Conservation (phyloP, 2,113 vertebrate species). For the Gallinago jamesoni region DNA sequence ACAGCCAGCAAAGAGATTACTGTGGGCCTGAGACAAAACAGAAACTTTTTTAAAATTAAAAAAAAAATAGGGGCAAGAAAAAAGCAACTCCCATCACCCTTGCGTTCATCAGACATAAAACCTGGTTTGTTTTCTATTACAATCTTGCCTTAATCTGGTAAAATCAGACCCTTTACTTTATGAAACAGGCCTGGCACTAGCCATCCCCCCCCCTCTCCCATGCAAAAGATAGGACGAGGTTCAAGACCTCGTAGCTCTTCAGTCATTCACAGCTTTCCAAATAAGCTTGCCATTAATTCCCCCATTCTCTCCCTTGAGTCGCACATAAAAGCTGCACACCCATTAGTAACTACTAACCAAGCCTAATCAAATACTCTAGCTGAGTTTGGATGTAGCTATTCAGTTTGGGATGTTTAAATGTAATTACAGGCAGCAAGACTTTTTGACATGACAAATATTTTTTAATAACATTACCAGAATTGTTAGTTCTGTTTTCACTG, state of each 20-base stretch:
- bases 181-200: not conserved
- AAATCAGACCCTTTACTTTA: not conserved
- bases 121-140: not conserved
- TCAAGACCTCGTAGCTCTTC: not conserved
- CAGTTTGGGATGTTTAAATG: slow-evolving; percentile 61
- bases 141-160: not conserved
- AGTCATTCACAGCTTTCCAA: slow-evolving; percentile 49
- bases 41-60: not conserved
- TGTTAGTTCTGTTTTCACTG: slow-evolving; percentile 60
- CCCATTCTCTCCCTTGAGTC: slow-evolving; percentile 29
- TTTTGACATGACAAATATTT: slow-evolving; percentile 71
- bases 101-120: not conserved
- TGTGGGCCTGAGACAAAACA: slow-evolving; percentile 19
- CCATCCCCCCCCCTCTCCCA: not conserved
- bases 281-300: slow-evolving; percentile 30
- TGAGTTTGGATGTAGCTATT: slow-evolving; percentile 42
- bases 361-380: slow-evolving; percentile 58
- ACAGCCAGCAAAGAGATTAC: not conserved
- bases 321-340: slow-evolving; percentile 32
- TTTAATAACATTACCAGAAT: slow-evolving; percentile 68
- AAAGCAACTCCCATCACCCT: not conserved
- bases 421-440: slow-evolving; percentile 68
- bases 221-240: not conserved
- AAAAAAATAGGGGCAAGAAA: not conserved
- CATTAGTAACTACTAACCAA: slow-evolving; percentile 59